These are phyloP conservation scores for Drosophila kepulauana DNA, from an alignment of 1,140 invertebrate genomes.

Conservation along the genomic window DNA sequence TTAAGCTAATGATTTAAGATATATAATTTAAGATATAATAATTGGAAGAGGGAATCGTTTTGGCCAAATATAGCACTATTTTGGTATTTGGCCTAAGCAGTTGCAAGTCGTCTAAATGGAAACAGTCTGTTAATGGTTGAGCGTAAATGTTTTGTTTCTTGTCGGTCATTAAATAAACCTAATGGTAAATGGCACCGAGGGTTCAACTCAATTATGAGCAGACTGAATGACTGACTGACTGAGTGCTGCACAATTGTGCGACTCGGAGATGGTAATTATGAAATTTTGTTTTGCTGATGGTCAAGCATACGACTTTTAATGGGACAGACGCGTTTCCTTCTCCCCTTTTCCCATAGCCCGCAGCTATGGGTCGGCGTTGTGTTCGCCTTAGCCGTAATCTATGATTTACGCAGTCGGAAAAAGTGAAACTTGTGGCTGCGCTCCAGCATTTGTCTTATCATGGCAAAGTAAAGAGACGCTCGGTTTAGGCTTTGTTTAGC, in stretches of 20 bases:
- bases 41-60: background rate
- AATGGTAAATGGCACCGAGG: slow-evolving; percentile 46
- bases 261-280: slow-evolving; percentile 47
- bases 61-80: background rate
- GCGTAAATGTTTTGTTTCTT: slow-evolving; percentile 31
- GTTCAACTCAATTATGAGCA: slow-evolving; percentile 45
- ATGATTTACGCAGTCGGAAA: slow-evolving; percentile 42
- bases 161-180: slow-evolving; percentile 46
- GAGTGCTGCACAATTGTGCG: slow-evolving; percentile 17
- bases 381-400: slow-evolving; percentile 24
- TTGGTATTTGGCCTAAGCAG: background rate
- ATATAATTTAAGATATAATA: background rate
- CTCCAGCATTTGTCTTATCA: slow-evolving; percentile 51
- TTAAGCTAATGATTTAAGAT: background rate
- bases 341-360: slow-evolving; percentile 4
- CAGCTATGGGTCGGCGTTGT: slow-evolving; percentile 29
- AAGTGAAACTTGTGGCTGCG: slow-evolving; percentile 54
- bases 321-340: slow-evolving; percentile 10
- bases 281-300: slow-evolving; percentile 33
- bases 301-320: slow-evolving; percentile 27
- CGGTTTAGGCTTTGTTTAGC: slow-evolving; percentile 44
- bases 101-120: slow-evolving; percentile 18
- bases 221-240: slow-evolving; percentile 1
- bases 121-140: slow-evolving; percentile 35
- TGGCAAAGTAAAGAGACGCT: slow-evolving; percentile 20